Evolutionary conservation across 2,888 invertebrate species (phyloP).

Genomic region (Dusona sp.): DNA sequence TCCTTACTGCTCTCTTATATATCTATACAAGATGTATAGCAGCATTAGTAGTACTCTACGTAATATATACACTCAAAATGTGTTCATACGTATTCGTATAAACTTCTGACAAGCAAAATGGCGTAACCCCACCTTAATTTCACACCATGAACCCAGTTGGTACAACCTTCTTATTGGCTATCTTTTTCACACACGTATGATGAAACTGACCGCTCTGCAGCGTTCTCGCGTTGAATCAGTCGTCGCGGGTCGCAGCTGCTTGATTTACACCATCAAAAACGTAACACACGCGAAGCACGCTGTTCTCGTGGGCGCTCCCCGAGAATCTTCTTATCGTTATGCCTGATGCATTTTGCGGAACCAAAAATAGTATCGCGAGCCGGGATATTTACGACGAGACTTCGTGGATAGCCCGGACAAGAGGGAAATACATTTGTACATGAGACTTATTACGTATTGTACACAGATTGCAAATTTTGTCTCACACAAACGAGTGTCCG

Average conservation of each 20-base stretch:
- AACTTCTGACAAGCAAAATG: conserved; percentile 1
- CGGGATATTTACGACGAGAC: conserved; percentile 58
- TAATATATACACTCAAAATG: neutral
- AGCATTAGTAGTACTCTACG: conserved; percentile 25
- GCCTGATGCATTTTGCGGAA: conserved; percentile 76
- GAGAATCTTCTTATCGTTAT: conserved; percentile 76
- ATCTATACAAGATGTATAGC: conserved; percentile 47
- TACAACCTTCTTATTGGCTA: neutral
- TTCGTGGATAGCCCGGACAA: conserved; percentile 42
- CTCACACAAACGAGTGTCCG: neutral
- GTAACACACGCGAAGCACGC: conserved; percentile 66
- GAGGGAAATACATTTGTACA: neutral
- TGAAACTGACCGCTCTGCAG: conserved; percentile 45
- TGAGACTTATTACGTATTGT: neutral
- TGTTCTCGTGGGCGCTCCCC: conserved; percentile 39
- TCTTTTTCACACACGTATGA: neutral
- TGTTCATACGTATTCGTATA: neutral
- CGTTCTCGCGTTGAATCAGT: conserved; percentile 76
- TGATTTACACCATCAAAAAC: conserved; percentile 80
- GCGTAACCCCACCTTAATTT: neutral
- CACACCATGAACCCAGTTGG: neutral
- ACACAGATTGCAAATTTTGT: neutral
- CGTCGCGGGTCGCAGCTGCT: conserved; percentile 79
- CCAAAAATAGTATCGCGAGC: conserved; percentile 79
- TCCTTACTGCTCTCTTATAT: conserved; percentile 29